Evolutionary conservation across 2,888 invertebrate species (phyloP).

Genomic region (Scaeva pyrastri): DNA sequence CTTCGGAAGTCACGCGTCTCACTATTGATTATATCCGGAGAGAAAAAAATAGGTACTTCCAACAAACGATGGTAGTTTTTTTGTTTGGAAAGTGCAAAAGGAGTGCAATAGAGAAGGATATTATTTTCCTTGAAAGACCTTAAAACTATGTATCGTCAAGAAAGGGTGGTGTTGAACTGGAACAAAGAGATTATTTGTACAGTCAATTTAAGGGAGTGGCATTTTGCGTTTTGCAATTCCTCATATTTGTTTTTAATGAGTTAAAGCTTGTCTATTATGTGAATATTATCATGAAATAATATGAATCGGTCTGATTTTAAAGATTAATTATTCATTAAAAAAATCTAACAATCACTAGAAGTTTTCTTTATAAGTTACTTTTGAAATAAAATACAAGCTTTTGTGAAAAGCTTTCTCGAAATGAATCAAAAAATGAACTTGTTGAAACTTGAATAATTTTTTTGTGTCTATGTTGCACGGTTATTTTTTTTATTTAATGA

Average conservation of each 20-base stretch:
- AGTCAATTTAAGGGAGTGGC: slow-evolving; percentile 53
- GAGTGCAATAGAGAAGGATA: too few species aligned
- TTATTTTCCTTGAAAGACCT: background rate
- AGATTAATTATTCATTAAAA: too few species aligned
- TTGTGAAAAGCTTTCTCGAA: slow-evolving; percentile 10
- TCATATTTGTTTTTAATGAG: background rate
- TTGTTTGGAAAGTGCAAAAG: too few species aligned
- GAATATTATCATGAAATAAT: background rate
- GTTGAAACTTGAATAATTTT: slow-evolving; percentile 51
- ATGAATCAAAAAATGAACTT: slow-evolving; percentile 60
- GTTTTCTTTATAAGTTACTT: slow-evolving; percentile 4
- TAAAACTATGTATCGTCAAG: slow-evolving; percentile 7
- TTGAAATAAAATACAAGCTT: slow-evolving; percentile 15
- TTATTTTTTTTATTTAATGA: slow-evolving; percentile 8
- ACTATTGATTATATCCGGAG: too few species aligned
- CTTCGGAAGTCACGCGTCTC: too few species aligned
- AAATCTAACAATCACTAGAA: too few species aligned
- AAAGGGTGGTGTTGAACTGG: slow-evolving; percentile 9
- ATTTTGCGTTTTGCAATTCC: background rate
- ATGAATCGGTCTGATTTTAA: background rate
- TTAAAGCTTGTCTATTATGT: background rate
- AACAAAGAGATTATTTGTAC: slow-evolving; percentile 17
- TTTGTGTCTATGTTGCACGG: slow-evolving; percentile 48
- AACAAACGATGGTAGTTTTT: too few species aligned
- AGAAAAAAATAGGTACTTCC: too few species aligned